Percentiles rank a stretch among this genome's conserved stretches.
phyloP scores from a whole-genome alignment of 1,140 invertebrate species.

The Cepaea nemoralis region DNA sequence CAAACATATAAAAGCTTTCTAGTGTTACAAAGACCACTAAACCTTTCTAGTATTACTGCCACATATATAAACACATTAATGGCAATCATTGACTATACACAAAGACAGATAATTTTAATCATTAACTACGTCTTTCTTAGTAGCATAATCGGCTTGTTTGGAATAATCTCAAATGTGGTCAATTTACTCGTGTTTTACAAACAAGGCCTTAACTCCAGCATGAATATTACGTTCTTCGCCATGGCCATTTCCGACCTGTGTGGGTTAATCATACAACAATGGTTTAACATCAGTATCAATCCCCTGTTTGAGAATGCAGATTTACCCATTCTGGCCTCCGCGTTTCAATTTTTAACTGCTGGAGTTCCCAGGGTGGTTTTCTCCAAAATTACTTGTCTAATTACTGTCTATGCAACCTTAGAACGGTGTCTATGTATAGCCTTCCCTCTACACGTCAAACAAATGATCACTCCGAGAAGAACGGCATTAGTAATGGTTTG shows the following conservation, averaged over 20 bases:
- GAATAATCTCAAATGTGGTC: background rate
- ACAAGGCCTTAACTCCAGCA: background rate
- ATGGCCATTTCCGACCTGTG: background rate
- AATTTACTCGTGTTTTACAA: background rate
- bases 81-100: too few relatives aligned
- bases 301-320: background rate
- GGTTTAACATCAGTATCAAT: background rate
- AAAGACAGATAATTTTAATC: background rate
- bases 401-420: background rate
- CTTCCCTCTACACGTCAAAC: background rate
- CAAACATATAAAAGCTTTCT: too few relatives aligned
- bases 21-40: too few relatives aligned
- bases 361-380: background rate
- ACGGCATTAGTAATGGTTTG: background rate
- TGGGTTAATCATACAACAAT: background rate
- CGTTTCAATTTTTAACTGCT: background rate
- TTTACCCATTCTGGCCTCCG: background rate
- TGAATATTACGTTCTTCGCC: background rate
- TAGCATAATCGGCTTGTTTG: background rate
- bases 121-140: background rate
- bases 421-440: slow-evolving; percentile 14
- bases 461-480: background rate
- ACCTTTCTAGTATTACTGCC: too few relatives aligned
- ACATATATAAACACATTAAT: too few relatives aligned
- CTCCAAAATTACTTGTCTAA: background rate